Evolutionary conservation across 2,113 vertebrate species (phyloP).

Genomic region (Perca fluviatilis): DNA sequence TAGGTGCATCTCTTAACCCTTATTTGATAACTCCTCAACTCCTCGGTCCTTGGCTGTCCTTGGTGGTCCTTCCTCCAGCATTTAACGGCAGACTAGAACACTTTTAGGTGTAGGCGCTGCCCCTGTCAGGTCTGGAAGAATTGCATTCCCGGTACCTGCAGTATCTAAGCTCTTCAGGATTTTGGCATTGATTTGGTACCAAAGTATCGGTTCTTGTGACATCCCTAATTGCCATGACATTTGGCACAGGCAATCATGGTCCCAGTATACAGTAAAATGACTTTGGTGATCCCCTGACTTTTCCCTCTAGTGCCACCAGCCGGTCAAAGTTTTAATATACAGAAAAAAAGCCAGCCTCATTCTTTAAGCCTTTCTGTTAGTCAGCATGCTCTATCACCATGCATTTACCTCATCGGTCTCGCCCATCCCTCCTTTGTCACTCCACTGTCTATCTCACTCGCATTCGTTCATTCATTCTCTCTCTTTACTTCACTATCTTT

Average conservation of each 20-base stretch:
- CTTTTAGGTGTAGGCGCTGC: no score
- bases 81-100: no score
- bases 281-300: not conserved
- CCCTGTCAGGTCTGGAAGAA: no score
- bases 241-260: not conserved
- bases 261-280: not conserved
- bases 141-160: no score
- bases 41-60: no score
- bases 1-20: no score
- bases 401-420: slow-evolving; percentile 70
- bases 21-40: no score
- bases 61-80: no score
- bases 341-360: not conserved
- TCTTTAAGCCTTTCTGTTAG: slow-evolving; percentile 29
- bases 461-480: slow-evolving; percentile 24
- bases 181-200: no score
- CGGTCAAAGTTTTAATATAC: not conserved
- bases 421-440: slow-evolving; percentile 24
- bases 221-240: not conserved
- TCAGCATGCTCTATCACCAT: slow-evolving; percentile 60
- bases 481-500: slow-evolving; percentile 7
- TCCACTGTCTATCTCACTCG: slow-evolving; percentile 9
- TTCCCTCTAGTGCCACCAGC: not conserved
- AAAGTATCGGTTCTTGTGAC: no score
- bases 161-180: no score